Base-by-base conservation (phyloP, 2,888 invertebrate species). In the Erannis defoliaria region DNA sequence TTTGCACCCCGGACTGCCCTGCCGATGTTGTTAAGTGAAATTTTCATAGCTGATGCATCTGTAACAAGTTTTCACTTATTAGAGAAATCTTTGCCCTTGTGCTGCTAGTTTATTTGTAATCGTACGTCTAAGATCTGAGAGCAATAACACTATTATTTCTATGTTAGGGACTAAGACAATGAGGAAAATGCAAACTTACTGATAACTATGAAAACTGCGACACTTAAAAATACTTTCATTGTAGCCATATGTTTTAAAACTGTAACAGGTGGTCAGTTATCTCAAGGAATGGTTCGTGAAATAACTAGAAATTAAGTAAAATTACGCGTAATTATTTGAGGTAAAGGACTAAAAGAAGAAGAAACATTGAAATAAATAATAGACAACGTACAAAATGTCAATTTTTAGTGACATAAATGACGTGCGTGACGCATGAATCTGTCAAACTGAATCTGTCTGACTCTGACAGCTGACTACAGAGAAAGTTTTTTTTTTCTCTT, bases 1-100 rank as follows among this genome's bases (percentile, higher is more conserved):
- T 94, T 95, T 4, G 95, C 95, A 19, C 97, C 97, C 55, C 94
- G 86, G 14, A 97, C 95, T n/a, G 95, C 94, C 46, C 96, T 95
- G 8, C 95, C 95, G 84, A 96, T 94, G 66, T 94, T 94, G 10
- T 88, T 87, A 66, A 97, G 80, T 56, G 86, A 83, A 45, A 96
- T 90, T 48, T 80, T 70, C 60, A 86, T 69, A 10, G 80, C 74
- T 16, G 73, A 76, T 37, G 78, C 78, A 71, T 77, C 89, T 88
- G 72, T 43, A 82, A 81, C 64, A 16, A 16, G 23, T 49, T 23
- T n/a, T 9, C 14, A 33, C 40, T 18, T 38, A 43, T 14, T 2
- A 14, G 14, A 19, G 8, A 26, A 26, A 26, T 16, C 26, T 3
- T 26, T 16, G 10, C 8, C 26, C 12, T n/a, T n/a, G 26, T 5